Evolutionary conservation across 2,888 invertebrate species (phyloP), one percentile per base, ranked within the genome.

Genomic region (Megaustenia siamemsis): DNA sequence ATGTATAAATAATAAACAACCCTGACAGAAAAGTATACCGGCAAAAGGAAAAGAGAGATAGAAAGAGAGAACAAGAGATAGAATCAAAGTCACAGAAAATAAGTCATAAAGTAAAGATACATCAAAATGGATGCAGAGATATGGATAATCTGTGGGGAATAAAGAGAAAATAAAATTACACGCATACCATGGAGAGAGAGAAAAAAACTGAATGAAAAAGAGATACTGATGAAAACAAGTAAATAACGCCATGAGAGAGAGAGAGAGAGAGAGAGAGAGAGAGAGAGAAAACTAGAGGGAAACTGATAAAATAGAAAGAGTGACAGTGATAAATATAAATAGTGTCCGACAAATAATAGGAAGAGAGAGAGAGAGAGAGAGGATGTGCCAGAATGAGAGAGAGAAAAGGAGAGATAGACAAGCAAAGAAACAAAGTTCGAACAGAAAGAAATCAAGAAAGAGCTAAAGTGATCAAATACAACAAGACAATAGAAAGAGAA

Each of bases 401-500:
- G 35, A 4, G 15, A 53, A 35, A 63, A n/a, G 2, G 10, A 63
- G 63, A 1, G 28, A 10, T 10, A 21, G 24, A n/a, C 3, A 63
- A 3, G 28, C n/a, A 63, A 10, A 5, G 10, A 56, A 18, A 24
- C 15, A 6, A 56, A 56, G 4, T 5, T 5, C 24, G 4, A 56
- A 5, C 15, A 56, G 56, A 56, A 4, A 66, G 66, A 66, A 43
- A 66, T 66, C 38, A 68, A 66, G 79, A 63, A 68, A 66, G 79
- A 66, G 18, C 12, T 5, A 6, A n/a, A 21, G 21, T 53, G 53
- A 53, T 15, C 10, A 53, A 56, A 15, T 24, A 56, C 5, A 56
- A 56, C 5, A 21, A 56, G n/a, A 21, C 24, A 43, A 43, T 66
- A 66, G 79, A 79, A 49, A 79, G 63, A 66, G 66, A 79, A 68